A percentile compares a stretch with the other conserved stretches of the same genome.
Conservation (phyloP, 2,888 invertebrate genomes). For the Pristionchus japonicus region DNA sequence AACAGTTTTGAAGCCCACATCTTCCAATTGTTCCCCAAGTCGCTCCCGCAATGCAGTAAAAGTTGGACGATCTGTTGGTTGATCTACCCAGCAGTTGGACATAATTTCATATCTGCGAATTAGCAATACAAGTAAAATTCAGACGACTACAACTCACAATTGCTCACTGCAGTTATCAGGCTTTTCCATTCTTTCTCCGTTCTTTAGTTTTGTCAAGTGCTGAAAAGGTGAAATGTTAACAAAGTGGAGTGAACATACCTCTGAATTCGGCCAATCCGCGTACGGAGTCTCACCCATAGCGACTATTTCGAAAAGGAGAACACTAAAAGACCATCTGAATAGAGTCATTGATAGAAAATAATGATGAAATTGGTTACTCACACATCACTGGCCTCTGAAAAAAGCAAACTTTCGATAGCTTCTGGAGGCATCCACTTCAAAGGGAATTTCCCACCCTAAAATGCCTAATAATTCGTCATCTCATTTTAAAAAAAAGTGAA, state of each 20-base stretch:
- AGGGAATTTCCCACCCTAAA: slow-evolving; percentile 33
- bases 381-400: slow-evolving; percentile 18
- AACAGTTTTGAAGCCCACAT: too few relatives aligned
- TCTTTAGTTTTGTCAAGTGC: too few relatives aligned
- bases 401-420: not conserved
- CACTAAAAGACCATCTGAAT: slow-evolving; percentile 32
- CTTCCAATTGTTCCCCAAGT: not conserved
- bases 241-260: not conserved
- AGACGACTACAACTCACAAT: too few relatives aligned
- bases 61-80: not conserved
- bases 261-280: not conserved
- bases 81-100: not conserved
- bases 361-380: not conserved
- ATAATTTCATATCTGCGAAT: not conserved
- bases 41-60: not conserved
- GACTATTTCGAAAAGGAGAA: slow-evolving; percentile 26
- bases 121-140: too few relatives aligned
- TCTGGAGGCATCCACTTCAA: slow-evolving; percentile 41
- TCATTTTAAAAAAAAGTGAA: not conserved
- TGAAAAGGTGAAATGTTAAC: not conserved
- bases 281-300: slow-evolving; percentile 22
- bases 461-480: not conserved
- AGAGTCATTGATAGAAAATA: not conserved
- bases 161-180: not conserved
- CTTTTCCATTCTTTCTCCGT: too few relatives aligned